phyloP scores from a whole-genome alignment of 2,797 vertebrate species.

The Xenentodon cancila region DNA sequence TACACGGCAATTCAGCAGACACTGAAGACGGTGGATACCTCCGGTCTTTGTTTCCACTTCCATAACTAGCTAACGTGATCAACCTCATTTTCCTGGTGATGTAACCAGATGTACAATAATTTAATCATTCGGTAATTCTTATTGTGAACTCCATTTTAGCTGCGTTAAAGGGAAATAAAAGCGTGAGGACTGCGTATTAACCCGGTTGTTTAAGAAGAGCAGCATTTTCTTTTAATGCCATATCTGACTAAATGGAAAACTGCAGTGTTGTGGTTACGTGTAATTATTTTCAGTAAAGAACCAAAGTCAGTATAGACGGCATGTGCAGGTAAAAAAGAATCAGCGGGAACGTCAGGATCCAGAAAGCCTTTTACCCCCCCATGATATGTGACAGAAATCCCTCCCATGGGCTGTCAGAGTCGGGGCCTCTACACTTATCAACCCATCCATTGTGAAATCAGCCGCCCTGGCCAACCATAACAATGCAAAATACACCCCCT shows the following conservation, averaged over 20 bases:
- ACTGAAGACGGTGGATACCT: background rate
- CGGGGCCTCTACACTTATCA: conserved; percentile 80
- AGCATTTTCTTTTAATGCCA: background rate
- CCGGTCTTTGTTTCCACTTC: too few species aligned
- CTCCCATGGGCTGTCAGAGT: conserved; percentile 74
- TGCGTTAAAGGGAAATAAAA: too few species aligned
- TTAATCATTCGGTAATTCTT: background rate
- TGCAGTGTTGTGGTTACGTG: background rate
- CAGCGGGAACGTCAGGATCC: conserved; percentile 62
- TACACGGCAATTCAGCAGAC: too few species aligned
- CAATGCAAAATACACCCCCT: conserved; percentile 82
- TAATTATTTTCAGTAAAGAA: conserved; percentile 22
- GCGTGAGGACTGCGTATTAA: too few species aligned
- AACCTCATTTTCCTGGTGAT: background rate
- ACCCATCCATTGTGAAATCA: conserved; percentile 86
- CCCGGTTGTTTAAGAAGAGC: too few species aligned
- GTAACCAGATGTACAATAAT: background rate
- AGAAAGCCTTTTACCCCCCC: conserved; percentile 71
- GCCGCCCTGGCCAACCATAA: conserved; percentile 79
- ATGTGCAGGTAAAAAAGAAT: conserved; percentile 57
- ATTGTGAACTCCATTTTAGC: too few species aligned
- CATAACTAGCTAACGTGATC: too few species aligned
- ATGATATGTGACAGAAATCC: conserved; percentile 67
- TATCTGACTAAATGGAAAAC: conserved; percentile 16
- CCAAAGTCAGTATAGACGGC: conserved; percentile 32